Evolutionary conservation across 2,113 vertebrate genomes (phyloP), one percentile per base, ranked within the genome.

Genomic region (Platichthys flesus): DNA sequence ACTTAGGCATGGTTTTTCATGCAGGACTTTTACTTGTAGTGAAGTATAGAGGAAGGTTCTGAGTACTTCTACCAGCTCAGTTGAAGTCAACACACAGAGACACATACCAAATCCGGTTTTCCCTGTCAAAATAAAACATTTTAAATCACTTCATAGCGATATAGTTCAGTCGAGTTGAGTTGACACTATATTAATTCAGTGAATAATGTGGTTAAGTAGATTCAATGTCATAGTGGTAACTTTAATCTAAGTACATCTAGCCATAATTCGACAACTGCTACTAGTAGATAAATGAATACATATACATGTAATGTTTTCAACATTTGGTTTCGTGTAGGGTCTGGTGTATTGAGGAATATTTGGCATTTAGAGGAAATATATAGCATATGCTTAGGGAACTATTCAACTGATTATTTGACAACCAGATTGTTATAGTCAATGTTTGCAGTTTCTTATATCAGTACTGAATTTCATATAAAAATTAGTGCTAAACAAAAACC

Each of bases 91-190:
- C 49, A 49, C 8, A 65, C 15, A 24, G 15, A 28, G 20, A 45
- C 6, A 16, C 40, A 4, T 0, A 28, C 1, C 4, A 3, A 20
- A 76, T 87, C 88, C 86, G 54, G 45, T 59, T 28, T 18, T 16
- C 24, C 7, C 28, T 73, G 15, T 73, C 84, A 88, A 85, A 82
- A 77, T 82, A 80, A 65, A 37, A 62, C 4, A 13, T 18, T 2
- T 4, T 2, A 4, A 14, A 9, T 12, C 0, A 12, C 26, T 12
- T 3, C 3, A 35, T 12, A 16, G 13, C 13, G 5, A 28, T 57
- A 51, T 51, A 15, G 18, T 20, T 42, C 10, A 42, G 40, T 42
- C 9, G 12, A 42, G 40, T 16, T 49, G 45, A 52, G 7, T 9
- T 9, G 51, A 20, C 18, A 52, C 2, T 52, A n/a, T 52, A 52